Conservation (phyloP, 2,888 invertebrate species). For the Cataglyphis cursor region DNA sequence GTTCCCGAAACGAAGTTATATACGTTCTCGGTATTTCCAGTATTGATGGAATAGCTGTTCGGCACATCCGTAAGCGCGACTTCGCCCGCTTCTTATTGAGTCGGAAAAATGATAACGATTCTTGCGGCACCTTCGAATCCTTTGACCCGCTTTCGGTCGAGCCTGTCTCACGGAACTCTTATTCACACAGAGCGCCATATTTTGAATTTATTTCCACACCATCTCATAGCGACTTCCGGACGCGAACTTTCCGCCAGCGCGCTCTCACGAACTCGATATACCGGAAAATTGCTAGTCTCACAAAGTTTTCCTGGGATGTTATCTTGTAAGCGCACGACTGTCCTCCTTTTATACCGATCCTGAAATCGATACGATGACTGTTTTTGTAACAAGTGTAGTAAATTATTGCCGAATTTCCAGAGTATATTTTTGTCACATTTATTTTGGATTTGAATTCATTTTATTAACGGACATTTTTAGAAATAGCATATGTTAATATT, state of each 20-base stretch:
- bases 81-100: conserved; percentile 43
- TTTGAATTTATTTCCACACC: conserved; percentile 62
- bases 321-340: conserved; percentile 26
- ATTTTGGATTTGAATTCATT: neutral
- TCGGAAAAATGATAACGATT: conserved; percentile 44
- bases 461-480: neutral
- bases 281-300: conserved; percentile 68
- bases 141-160: conserved; percentile 39
- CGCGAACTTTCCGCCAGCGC: conserved; percentile 60
- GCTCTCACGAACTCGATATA: conserved; percentile 69
- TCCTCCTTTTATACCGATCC: conserved; percentile 34
- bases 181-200: conserved; percentile 52
- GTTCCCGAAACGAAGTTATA: conserved; percentile 55
- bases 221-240: conserved; percentile 57
- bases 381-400: conserved; percentile 29
- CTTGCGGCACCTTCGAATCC: conserved; percentile 37
- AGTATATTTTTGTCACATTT: neutral
- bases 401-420: conserved; percentile 18
- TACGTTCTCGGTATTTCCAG: conserved; percentile 62
- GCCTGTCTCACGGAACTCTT: conserved; percentile 27
- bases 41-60: conserved; percentile 58
- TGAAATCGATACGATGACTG: conserved; percentile 36
- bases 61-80: conserved; percentile 45
- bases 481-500: conserved; percentile 11
- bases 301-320: conserved; percentile 56